Evolutionary conservation across 2,797 vertebrate genomes (phyloP), one percentile per base, ranked within the genome.

Genomic region (Propithecus perrieri): DNA sequence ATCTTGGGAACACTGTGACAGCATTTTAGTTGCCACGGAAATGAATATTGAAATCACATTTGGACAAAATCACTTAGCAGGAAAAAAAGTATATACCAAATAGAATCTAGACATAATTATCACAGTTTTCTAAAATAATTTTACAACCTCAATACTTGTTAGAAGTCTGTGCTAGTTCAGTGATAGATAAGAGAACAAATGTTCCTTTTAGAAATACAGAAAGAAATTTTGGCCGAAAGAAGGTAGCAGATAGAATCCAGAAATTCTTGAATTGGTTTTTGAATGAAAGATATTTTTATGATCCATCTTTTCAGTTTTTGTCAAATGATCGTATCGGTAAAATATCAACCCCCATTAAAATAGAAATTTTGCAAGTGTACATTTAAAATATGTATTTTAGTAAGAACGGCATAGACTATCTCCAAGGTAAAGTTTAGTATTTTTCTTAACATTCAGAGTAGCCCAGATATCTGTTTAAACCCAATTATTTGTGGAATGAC

Each of bases 1-100:
- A 71, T 94, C 87, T 96, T 92, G 72, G 84, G 48, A 96, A 95
- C 71, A 88, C 78, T 71, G 75, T 93, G 86, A 93, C 75, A 93
- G 93, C 72, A 94, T 78, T 95, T 96, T 74, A 65, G 71, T 81
- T 93, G 38, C 43, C 71, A 74, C 61, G 26, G 87, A 94, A 95
- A 78, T 48, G 61, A 95, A 89, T 63, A 81, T 2, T 90, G 33
- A 97, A 93, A 94, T 71, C 33, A 89, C 7, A 63, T 93, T 97
- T 89, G 17, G 9, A 93, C 41, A 95, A 97, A 97, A 92, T 75
- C 53, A 79, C 61, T 94, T 95, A 13, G 17, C 95, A 18, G 18
- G 30, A 81, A 85, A 87, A 76, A 41, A 43, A 43, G 30, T 8
- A n/a, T 33, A 57, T 59, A 74, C 6, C 35, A 81, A 84, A 80